phyloP scores from a whole-genome alignment of 37 sponge, comb jelly and placozoan genomes.

The Bolinopsis microptera region DNA sequence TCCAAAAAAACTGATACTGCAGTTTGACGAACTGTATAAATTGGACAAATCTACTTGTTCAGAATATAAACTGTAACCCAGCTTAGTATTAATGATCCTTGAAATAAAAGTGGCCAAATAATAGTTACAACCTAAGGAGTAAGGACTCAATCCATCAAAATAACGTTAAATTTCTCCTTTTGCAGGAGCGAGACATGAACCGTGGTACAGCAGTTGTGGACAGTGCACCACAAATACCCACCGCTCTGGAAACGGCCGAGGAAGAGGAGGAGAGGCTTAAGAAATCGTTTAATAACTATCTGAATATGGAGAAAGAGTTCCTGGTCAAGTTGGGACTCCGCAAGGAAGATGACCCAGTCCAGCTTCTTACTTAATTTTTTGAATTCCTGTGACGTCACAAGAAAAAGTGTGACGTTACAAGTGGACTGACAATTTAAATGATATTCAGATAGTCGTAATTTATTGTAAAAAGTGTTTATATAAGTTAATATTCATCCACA shows the following conservation, averaged over 20 bases:
- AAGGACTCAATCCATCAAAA: too few species aligned
- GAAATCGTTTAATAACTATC: constrained; percentile 71
- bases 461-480: background rate
- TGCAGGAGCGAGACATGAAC: constrained; percentile 22
- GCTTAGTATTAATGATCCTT: too few species aligned
- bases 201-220: background rate
- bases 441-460: background rate
- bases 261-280: constrained; percentile 49
- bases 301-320: constrained; percentile 78
- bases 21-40: too few species aligned
- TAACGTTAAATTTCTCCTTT: too few species aligned
- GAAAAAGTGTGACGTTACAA: background rate
- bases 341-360: constrained; percentile 66
- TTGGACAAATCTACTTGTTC: too few species aligned
- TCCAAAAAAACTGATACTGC: too few species aligned
- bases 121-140: too few species aligned
- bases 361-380: background rate
- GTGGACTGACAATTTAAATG: background rate
- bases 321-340: constrained; percentile 86
- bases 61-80: too few species aligned
- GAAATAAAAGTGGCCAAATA: too few species aligned
- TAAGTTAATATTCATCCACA: background rate
- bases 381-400: background rate
- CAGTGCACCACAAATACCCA: constrained; percentile 3
- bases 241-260: constrained; percentile 35